phyloP scores from a whole-genome alignment of 1,140 invertebrate species.

The Panagrolaimus sp. region DNA sequence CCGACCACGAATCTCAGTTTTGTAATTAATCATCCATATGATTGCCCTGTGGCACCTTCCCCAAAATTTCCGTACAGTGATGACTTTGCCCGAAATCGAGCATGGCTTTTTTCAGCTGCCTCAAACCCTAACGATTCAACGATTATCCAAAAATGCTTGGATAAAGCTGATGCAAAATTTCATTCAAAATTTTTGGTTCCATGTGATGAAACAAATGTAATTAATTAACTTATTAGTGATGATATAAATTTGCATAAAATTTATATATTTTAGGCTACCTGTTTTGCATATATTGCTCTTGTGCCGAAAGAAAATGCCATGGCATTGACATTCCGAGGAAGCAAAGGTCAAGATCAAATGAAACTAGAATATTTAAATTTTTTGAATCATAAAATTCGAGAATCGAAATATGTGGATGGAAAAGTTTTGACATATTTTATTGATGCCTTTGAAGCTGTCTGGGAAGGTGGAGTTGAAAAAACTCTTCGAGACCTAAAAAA shows the following conservation, averaged over 20 bases:
- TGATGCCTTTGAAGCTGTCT: conserved; percentile 20
- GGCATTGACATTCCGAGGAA: too few species aligned
- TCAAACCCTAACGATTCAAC: background rate
- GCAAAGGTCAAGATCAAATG: too few species aligned
- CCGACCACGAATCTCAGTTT: too few species aligned
- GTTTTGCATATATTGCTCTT: background rate
- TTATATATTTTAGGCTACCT: background rate
- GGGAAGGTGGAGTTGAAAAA: background rate
- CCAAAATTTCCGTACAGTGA: background rate
- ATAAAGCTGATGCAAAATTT: background rate
- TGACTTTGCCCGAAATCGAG: background rate
- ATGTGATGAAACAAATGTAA: too few species aligned
- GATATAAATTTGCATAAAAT: too few species aligned
- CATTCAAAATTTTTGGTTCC: too few species aligned
- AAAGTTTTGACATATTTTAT: conserved; percentile 47
- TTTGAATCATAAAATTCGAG: too few species aligned
- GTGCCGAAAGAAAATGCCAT: too few species aligned
- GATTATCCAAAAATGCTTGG: background rate
- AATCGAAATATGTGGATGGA: conserved; percentile 23
- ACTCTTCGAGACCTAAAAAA: background rate
- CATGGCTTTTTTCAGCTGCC: background rate
- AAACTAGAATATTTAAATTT: too few species aligned
- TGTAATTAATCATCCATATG: too few species aligned
- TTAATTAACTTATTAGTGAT: too few species aligned
- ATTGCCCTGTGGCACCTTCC: too few species aligned